Evolutionary conservation across 2,113 vertebrate genomes (phyloP).

Genomic region (Rhegmatorhina hoffmannsi): DNA sequence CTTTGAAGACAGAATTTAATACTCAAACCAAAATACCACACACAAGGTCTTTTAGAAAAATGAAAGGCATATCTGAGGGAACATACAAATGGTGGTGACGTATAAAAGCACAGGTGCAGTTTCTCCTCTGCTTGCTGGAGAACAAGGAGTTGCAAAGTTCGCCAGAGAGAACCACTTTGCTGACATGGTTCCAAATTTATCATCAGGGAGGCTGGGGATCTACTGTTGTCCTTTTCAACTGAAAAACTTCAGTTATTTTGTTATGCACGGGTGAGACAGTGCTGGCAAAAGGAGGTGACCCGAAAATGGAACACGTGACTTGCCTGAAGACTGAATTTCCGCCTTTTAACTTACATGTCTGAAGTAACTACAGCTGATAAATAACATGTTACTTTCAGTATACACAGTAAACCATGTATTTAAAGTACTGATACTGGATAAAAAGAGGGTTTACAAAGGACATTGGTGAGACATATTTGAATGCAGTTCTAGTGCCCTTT

Average conservation of each 20-base stretch:
- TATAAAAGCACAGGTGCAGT: slow-evolving; percentile 36
- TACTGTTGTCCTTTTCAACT: slow-evolving; percentile 8
- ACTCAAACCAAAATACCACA: slow-evolving; percentile 19
- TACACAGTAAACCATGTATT: not conserved
- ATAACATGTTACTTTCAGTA: not conserved
- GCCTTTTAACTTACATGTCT: not conserved
- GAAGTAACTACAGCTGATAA: slow-evolving; percentile 1
- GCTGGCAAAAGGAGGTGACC: not conserved
- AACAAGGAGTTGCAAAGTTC: not conserved
- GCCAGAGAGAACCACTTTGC: not conserved
- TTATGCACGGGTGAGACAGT: not conserved
- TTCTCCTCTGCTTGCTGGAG: slow-evolving; percentile 20
- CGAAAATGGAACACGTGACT: not conserved
- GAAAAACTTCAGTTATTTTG: slow-evolving; percentile 10
- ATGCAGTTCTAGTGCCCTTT: not conserved
- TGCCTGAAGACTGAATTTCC: not conserved
- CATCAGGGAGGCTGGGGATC: not conserved
- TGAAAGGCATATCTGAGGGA: not conserved
- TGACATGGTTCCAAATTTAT: slow-evolving; percentile 17
- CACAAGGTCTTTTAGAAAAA: not conserved
- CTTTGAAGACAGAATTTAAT: slow-evolving; percentile 3
- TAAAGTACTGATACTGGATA: not conserved
- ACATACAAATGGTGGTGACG: slow-evolving; percentile 27
- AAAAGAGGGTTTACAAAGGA: not conserved
- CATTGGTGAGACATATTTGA: not conserved